phyloP scores from a whole-genome alignment of 2,113 vertebrate genomes.

The Phodopus roborovskii region DNA sequence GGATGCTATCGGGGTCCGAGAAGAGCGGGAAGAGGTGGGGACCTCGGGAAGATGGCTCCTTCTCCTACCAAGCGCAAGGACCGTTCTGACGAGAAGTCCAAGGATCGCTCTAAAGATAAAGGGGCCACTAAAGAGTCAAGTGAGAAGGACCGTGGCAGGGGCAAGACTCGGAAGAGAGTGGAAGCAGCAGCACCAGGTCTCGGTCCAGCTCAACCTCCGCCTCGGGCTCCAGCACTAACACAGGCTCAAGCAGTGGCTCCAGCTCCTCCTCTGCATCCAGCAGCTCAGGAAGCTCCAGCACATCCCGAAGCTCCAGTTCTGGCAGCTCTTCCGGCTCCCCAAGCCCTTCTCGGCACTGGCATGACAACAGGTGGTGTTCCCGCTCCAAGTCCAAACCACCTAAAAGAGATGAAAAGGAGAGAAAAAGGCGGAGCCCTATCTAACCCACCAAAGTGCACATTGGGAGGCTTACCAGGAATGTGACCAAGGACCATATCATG shows the following conservation, averaged over 20 bases:
- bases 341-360: constrained; percentile 93
- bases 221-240: constrained; percentile 97
- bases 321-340: constrained; percentile 97
- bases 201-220: constrained; percentile 96
- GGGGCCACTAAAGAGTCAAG: constrained; percentile 89
- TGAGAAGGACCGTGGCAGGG: constrained; percentile 95
- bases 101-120: constrained; percentile 97
- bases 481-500: constrained; percentile 99
- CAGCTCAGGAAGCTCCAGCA: constrained; percentile 95
- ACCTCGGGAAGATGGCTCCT: constrained; percentile 87
- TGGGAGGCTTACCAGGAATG: constrained; percentile 95
- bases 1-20: neutral
- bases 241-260: constrained; percentile 96
- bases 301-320: constrained; percentile 95
- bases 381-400: constrained; percentile 97
- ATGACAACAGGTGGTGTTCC: constrained; percentile 95
- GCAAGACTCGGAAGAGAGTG: constrained; percentile 94
- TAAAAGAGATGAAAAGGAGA: constrained; percentile 97
- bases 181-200: constrained; percentile 95
- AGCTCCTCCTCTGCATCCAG: constrained; percentile 97
- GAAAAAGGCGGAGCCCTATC: constrained; percentile 95
- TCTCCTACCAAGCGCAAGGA: constrained; percentile 98
- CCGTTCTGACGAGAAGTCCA: constrained; percentile 94
- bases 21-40: too few species aligned
- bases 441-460: constrained; percentile 96